Base-by-base conservation (phyloP, 1,140 invertebrate species). In the Heterodera carotae region DNA sequence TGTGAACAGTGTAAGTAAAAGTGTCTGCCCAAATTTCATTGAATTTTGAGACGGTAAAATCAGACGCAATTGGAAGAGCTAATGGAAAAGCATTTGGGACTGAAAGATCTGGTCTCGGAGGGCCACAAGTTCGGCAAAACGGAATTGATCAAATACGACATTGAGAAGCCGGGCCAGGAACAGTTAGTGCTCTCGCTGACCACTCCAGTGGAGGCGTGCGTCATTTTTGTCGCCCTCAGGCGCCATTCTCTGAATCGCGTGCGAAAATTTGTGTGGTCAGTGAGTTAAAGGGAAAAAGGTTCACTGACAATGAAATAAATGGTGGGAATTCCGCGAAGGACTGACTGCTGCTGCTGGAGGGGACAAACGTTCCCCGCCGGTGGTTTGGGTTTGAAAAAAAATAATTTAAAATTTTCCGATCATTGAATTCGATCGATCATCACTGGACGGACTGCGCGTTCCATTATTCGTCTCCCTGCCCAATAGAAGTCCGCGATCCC, bases 111-210 rank as follows among this genome's bases (percentile, higher is more conserved):
- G 1, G 62, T 66, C 29, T 66, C 62, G 62, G 62, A 29, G 62
- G 62, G 62, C 8, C 8, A 31, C 29, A 31, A 31, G 62, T 34
- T 31, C 62, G 62, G 62, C 29, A 66, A 27, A 6, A 66, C 62
- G 62, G 62, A 66, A n/a, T 10, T 66, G 62, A 66, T 66, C 62
- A 66, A 66, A 34, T 66, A 66, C 62, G 62, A 66, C 62, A 66
- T 66, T 34, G 62, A 66, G 62, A 66, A 66, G 33, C 29, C 33
- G 62, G 33, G 62, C 27, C 62, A 66, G 33, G 62, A 66, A 34
- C 62, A 66, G 12, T 31, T 34, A 27, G 62, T 31, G 29, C 33
- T 31, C 62, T 66, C 62, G n/a, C 0, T 66, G 25, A 66, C 62
- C 27, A 66, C 62, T 15, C 62, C 62, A 0, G 62, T 66, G 62